Evolutionary conservation across 2,888 invertebrate species (phyloP), one percentile per base, ranked within the genome.

Genomic region (Epinotia demarniana): DNA sequence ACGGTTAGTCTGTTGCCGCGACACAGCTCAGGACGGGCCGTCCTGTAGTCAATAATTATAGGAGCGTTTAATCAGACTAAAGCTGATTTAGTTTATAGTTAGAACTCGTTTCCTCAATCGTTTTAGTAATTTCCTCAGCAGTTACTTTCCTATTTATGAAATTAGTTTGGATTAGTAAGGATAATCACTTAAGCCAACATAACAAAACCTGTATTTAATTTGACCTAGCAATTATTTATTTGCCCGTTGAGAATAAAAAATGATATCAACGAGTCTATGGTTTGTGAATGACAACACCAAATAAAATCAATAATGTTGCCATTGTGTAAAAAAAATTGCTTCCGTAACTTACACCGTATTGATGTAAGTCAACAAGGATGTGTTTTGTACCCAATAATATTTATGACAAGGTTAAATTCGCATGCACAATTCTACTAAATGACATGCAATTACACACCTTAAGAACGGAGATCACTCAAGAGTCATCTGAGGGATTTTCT

Each of bases 301-400:
- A 77, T 78, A 80, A 89, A 89, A 89, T 90, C 89, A 83, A 89
- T 89, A 91, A 90, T 92, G 93, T 93, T 93, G 92, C 93, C 92
- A 93, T 83, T 78, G 77, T 76, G 79, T 80, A 86, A 88, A 87
- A 88, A 85, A 78, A 79, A 75, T 81, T 86, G 85, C 84, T 84
- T 75, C 80, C 80, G 81, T 84, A 90, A 85, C 86, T 89, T 89
- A 86, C 87, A 83, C 84, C 87, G 82, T 90, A 90, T 82, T 85
- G 88, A 80, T 79, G 77, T 74, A 75, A 73, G 79, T 78, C 85
- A 82, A 85, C 83, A 93, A 89, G 87, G 91, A 84, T 86, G 85
- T 79, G 81, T 88, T 90, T 92, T 82, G 86, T 84, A 86, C 88
- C 87, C 81, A 83, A 82, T 77, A 77, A 78, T 79, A 77, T 69